Conservation (phyloP, 2,888 invertebrate genomes). For the Anthophora plumipes region DNA sequence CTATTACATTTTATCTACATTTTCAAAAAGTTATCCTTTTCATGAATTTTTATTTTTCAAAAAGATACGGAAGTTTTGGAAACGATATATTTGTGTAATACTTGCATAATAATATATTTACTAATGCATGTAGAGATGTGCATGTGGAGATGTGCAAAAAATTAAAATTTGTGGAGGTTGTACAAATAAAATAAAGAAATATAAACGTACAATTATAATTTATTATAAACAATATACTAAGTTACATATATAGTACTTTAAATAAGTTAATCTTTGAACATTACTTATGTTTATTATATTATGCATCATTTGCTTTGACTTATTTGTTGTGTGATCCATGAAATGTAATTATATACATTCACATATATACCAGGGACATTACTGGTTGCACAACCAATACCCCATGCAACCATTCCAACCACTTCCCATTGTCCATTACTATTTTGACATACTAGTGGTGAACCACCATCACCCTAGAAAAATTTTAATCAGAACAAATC, state of each 20-base stretch:
- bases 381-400: slow-evolving; percentile 89
- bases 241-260: neutral
- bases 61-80: neutral
- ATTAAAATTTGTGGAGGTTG: neutral
- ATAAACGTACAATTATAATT: neutral
- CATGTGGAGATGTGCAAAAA: neutral
- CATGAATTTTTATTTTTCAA: neutral
- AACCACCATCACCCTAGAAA: slow-evolving; percentile 90
- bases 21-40: neutral
- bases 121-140: neutral
- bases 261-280: neutral
- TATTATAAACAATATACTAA: neutral
- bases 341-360: slow-evolving; percentile 88
- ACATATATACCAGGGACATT: slow-evolving; percentile 92
- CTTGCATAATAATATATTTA: neutral
- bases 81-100: neutral
- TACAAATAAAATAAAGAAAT: neutral
- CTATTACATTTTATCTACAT: too few relatives aligned
- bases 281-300: neutral
- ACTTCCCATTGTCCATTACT: slow-evolving; percentile 87
- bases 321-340: slow-evolving; percentile 83
- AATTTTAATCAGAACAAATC: neutral
- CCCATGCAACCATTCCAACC: slow-evolving; percentile 90
- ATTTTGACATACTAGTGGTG: slow-evolving; percentile 88
- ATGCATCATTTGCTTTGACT: slow-evolving; percentile 4